phyloP scores from a whole-genome alignment of 2,888 invertebrate genomes.

The Phorcus lineatus region DNA sequence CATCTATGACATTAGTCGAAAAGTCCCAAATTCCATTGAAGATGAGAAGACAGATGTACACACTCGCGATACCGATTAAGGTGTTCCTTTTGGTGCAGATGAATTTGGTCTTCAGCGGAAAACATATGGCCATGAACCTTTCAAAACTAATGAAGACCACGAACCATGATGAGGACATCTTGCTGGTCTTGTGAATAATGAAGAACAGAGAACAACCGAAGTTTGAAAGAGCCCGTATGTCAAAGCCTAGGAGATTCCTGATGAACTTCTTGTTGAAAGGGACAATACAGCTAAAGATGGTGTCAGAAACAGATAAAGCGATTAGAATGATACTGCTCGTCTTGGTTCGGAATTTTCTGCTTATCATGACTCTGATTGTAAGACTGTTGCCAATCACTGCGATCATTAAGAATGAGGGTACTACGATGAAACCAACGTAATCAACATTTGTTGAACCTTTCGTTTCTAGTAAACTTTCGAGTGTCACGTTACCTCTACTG shows the following conservation, averaged over 20 bases:
- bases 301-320: slow-evolving; percentile 53
- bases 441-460: not conserved
- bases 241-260: slow-evolving; percentile 43
- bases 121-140: slow-evolving; percentile 57
- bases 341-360: slow-evolving; percentile 39
- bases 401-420: slow-evolving; percentile 44
- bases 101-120: slow-evolving; percentile 49
- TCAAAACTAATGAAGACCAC: slow-evolving; percentile 56
- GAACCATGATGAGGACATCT: slow-evolving; percentile 62
- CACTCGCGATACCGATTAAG: slow-evolving; percentile 32
- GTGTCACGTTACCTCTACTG: too few species aligned
- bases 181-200: slow-evolving; percentile 47
- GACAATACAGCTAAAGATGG: slow-evolving; percentile 43
- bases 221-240: slow-evolving; percentile 47
- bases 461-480: too few species aligned
- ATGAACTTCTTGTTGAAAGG: slow-evolving; percentile 56
- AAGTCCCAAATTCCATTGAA: slow-evolving; percentile 53
- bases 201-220: slow-evolving; percentile 55
- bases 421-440: slow-evolving; percentile 27
- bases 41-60: slow-evolving; percentile 40
- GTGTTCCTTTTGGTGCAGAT: slow-evolving; percentile 48
- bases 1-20: slow-evolving; percentile 44
- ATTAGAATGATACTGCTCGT: slow-evolving; percentile 49
- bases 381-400: slow-evolving; percentile 52
- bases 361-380: slow-evolving; percentile 50